Base-by-base conservation (phyloP, 2,113 vertebrate genomes). In the Oncorhynchus gorbuscha region DNA sequence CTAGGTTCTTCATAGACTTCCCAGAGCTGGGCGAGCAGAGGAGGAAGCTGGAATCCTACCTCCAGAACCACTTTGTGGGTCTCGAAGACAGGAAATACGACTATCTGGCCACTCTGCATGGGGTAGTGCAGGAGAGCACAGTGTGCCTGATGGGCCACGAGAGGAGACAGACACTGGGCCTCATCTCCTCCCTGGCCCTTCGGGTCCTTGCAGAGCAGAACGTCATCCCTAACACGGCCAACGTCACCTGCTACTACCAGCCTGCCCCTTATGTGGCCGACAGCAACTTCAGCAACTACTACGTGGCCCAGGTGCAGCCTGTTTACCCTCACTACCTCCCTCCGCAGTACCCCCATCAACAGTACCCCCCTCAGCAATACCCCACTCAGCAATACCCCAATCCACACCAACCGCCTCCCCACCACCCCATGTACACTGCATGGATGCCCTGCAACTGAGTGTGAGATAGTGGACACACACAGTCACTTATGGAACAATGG, bases 131-230 rank as follows among this genome's bases (percentile, higher is more conserved):
- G 83, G 97, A 99, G 91, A 99, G 98, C 92, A 99, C 97, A 0
- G 97, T 97, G 89, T 99, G 98, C 91, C 94, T 99, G 92, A 99
- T 99, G 98, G 96, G 97, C 81, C 97, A 98, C 66, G 97, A 99
- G 90, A 94, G 97, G 89, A 95, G 97, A 69, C 96, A 98, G 93
- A 97, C 96, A 71, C 94, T 99, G 81, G 95, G 94, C 85, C 96
- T 99, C 81, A 99, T 99, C 92, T 96, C 96, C 22, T 95, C 95
- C 79, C 92, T 99, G 92, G 98, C 96, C 11, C 93, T 99, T 84
- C 93, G 95, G 9, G 97, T 97, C 73, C 93, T 99, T 76, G 97
- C 95, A 0, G 96, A 99, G 93, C 97, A 98, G 88, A 98, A 98
- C 77, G 95, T 96, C 87, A 96, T 99, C 83, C 97, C 96, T 78